A percentile compares a stretch with the other conserved stretches of the same genome.
Conservation (phyloP, 2,797 vertebrate species). For the Chelmon rostratus region DNA sequence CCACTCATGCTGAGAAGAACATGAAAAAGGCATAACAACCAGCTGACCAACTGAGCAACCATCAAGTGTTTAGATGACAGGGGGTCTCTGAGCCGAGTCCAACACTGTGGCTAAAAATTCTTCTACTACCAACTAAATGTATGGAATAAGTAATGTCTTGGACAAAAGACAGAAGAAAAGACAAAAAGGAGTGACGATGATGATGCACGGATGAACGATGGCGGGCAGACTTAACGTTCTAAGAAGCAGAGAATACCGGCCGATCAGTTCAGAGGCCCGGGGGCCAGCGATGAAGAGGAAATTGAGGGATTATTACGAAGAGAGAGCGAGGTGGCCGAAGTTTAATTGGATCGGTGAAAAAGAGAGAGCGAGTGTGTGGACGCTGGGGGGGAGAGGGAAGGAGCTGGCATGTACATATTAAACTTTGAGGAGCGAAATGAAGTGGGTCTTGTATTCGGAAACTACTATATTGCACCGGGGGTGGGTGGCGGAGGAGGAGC, state of each 20-base stretch:
- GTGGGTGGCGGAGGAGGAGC: conserved; percentile 20
- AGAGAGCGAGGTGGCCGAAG: conserved; percentile 47
- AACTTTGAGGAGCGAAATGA: conserved; percentile 66
- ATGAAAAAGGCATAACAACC: too few relatives aligned
- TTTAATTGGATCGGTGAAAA: conserved; percentile 63
- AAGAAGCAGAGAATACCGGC: neutral
- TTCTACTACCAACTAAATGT: neutral
- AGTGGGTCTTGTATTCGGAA: conserved; percentile 52
- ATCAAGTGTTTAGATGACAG: too few relatives aligned
- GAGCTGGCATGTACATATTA: conserved; percentile 64
- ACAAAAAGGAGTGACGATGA: neutral
- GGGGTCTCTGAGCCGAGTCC: too few relatives aligned
- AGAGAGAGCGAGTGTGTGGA: conserved; percentile 32
- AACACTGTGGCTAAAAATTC: too few relatives aligned
- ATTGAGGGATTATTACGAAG: conserved; percentile 55
- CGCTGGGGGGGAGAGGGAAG: conserved; percentile 5
- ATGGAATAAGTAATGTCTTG: neutral
- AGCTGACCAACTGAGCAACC: too few relatives aligned
- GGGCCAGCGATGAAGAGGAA: conserved; percentile 54
- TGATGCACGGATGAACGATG: neutral
- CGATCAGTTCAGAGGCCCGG: conserved; percentile 16
- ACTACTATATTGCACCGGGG: conserved; percentile 26
- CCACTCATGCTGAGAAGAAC: neutral
- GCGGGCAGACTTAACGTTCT: neutral
- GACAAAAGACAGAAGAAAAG: neutral